phyloP scores from a whole-genome alignment of 1,140 invertebrate genomes.

The Pseudomyrmex flavicornis region DNA sequence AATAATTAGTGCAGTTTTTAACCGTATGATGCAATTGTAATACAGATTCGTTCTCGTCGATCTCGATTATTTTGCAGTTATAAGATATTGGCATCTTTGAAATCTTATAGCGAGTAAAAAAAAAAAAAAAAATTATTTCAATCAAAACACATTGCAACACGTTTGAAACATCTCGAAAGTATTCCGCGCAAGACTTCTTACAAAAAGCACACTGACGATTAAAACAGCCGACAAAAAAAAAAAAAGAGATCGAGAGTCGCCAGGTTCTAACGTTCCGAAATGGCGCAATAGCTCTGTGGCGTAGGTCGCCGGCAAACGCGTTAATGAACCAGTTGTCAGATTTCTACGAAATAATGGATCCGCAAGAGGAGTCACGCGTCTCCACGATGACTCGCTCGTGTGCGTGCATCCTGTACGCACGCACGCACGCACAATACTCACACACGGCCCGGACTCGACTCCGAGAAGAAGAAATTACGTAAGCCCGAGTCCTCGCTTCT shows the following conservation, averaged over 20 bases:
- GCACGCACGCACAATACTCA: not conserved
- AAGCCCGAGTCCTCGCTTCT: conserved; percentile 56
- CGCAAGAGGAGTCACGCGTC: conserved; percentile 60
- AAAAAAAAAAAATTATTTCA: not conserved
- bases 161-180: not conserved
- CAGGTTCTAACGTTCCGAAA: conserved; percentile 19
- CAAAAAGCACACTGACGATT: not conserved
- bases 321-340: conserved; percentile 65
- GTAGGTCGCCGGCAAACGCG: conserved; percentile 36
- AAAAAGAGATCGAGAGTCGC: not conserved
- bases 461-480: conserved; percentile 70
- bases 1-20: conserved; percentile 36
- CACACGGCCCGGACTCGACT: conserved; percentile 15
- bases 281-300: conserved; percentile 34
- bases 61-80: not conserved
- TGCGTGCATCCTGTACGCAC: conserved; percentile 5
- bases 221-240: conserved; percentile 2
- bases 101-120: no score
- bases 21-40: not conserved
- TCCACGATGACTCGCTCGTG: conserved; percentile 8
- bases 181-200: not conserved
- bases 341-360: conserved; percentile 68
- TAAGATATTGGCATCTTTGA: not conserved
- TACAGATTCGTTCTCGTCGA: not conserved
- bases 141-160: not conserved